Conservation (phyloP, 2,113 vertebrate genomes). For the Crotalus horridus region DNA sequence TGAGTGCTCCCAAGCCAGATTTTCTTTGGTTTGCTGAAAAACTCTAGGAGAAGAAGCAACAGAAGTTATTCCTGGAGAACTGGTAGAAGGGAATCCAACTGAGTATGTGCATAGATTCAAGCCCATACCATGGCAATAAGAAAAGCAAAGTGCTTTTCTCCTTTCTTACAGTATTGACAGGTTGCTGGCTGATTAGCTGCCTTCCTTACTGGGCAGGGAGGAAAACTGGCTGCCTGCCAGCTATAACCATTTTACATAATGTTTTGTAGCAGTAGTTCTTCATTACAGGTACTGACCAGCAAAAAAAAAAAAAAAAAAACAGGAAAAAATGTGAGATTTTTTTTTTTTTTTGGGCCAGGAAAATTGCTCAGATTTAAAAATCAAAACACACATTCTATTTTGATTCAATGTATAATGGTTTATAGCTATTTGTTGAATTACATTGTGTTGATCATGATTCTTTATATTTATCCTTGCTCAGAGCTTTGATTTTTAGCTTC, state of each 20-base stretch:
- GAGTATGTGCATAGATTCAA: background rate
- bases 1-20: background rate
- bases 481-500: background rate
- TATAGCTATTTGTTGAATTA: background rate
- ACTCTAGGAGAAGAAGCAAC: background rate
- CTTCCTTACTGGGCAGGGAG: background rate
- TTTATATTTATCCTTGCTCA: background rate
- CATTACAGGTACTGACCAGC: background rate
- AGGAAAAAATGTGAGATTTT: background rate
- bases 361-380: background rate
- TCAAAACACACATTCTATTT: background rate
- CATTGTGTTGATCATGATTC: background rate
- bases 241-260: background rate
- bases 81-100: background rate
- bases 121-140: background rate
- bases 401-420: background rate
- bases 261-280: background rate
- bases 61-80: background rate
- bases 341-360: background rate
- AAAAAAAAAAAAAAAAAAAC: background rate
- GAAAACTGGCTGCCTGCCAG: background rate
- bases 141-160: background rate
- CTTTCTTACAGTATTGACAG: background rate
- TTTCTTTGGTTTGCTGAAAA: background rate
- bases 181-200: background rate